Evolutionary conservation across 2,113 vertebrate species (phyloP), one percentile per base, ranked within the genome.

Genomic region (Procapra przewalskii): DNA sequence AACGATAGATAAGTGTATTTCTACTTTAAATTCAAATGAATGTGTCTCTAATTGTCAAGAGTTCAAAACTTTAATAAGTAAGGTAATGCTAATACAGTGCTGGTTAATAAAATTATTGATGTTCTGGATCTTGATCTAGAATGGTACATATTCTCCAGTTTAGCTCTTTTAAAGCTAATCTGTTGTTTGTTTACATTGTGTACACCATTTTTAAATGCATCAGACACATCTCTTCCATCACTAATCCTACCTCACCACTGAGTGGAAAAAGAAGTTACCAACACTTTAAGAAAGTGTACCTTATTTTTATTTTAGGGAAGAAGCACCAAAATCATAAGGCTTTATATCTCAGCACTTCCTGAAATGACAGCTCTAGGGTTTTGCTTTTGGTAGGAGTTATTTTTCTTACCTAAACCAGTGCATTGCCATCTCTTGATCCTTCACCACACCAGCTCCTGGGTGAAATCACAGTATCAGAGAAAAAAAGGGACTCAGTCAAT

Each of bases 351-450:
- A 91, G n/a, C 14, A 40, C 25, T 59, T 71, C 10, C 36, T 93
- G 33, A 75, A 79, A 31, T 60, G 67, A 84, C 19, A 50, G 54
- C 5, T 77, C 36, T n/a, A 29, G 33, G 36, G 52, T 43, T 86
- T 48, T 62, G 40, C 71, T 87, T 88, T 82, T 64, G 7, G 17
- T 45, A 67, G 55, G 29, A n/a, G 13, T 14, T 17, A 25, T 79
- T 40, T 88, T 88, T 57, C 98, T 99, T 90, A 98, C 98, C 98
- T 99, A 98, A 99, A 98, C 98, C 98, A 98, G 43, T 97, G 95
- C 98, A 98, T 98, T 85, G 98, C 98, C 98, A 96, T 95, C 60
- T 98, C 97, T 94, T 98, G 97, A 31, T 97, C 98, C 97, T 98
- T 98, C 80, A 97, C 96, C 43, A 98, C 98, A 87, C 98, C 98